Evolutionary conservation across 92 coral and sea anemone species (phyloP).

Genomic region (Virgularia gustaviana): DNA sequence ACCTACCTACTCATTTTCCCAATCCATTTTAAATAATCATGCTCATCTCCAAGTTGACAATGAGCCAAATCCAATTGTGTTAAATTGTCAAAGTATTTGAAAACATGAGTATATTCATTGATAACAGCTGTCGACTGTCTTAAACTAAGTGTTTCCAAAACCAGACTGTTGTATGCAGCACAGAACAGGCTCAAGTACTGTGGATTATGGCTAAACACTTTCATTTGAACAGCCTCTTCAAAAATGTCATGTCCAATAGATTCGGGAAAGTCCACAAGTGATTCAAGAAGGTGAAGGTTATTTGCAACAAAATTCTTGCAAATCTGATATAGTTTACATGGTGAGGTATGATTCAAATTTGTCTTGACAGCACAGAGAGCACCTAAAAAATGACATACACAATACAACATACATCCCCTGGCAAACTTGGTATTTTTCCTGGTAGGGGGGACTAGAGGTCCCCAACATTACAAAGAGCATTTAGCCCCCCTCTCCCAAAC

Average conservation of each 20-base stretch:
- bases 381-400: conserved; percentile 38
- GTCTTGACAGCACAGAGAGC: conserved; percentile 53
- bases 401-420: not conserved
- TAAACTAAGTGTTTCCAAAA: conserved; percentile 59
- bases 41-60: conserved; percentile 75
- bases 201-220: conserved; percentile 35
- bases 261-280: conserved; percentile 80
- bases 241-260: conserved; percentile 80
- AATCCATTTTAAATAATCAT: conserved; percentile 63
- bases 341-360: conserved; percentile 36
- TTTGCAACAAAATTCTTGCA: conserved; percentile 88
- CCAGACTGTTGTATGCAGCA: conserved; percentile 72
- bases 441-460: not conserved
- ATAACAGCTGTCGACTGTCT: conserved; percentile 49
- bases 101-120: conserved; percentile 53
- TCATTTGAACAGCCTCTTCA: conserved; percentile 51
- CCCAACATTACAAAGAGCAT: not conserved
- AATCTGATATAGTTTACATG: conserved; percentile 62
- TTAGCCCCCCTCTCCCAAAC: not conserved
- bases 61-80: conserved; percentile 77
- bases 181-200: conserved; percentile 61
- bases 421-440: not conserved
- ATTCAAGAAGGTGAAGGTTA: conserved; percentile 84
- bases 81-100: conserved; percentile 59
- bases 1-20: conserved; percentile 68